Evolutionary conservation across 2,888 invertebrate genomes (phyloP).

Genomic region (Pomacea canaliculata): DNA sequence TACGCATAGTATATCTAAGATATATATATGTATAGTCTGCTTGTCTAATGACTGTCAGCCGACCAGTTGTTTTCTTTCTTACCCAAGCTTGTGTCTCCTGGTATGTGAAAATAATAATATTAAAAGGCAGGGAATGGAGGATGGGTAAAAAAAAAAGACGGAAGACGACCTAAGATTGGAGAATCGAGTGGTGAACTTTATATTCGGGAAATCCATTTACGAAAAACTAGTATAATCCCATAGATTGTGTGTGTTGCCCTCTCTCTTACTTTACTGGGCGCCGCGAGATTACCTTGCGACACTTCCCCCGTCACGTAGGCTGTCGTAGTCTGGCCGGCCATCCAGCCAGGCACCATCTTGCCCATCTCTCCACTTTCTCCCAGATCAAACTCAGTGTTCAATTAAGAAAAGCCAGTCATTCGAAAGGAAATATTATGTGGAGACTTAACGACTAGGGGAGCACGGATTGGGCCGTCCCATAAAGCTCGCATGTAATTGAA

Average conservation of each 20-base stretch:
- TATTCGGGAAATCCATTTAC: not conserved
- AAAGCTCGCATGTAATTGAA: conserved; percentile 5
- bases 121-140: not conserved
- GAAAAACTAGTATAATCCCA: too few species aligned
- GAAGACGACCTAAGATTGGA: not conserved
- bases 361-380: too few species aligned
- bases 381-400: not conserved
- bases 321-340: too few species aligned
- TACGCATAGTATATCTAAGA: too few species aligned
- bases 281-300: too few species aligned
- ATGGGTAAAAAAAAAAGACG: not conserved
- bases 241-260: too few species aligned
- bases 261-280: too few species aligned
- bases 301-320: too few species aligned
- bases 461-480: conserved; percentile 7
- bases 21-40: not conserved
- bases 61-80: not conserved
- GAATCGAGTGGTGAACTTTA: not conserved
- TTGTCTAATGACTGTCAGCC: not conserved
- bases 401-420: not conserved
- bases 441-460: not conserved
- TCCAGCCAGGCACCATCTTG: too few species aligned
- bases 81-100: too few species aligned
- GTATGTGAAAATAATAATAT: not conserved
- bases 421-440: conserved; percentile 1